Percentiles rank a stretch among this genome's conserved stretches.
phyloP scores from a whole-genome alignment of 2,888 invertebrate species.

The Rhagonycha fulva region DNA sequence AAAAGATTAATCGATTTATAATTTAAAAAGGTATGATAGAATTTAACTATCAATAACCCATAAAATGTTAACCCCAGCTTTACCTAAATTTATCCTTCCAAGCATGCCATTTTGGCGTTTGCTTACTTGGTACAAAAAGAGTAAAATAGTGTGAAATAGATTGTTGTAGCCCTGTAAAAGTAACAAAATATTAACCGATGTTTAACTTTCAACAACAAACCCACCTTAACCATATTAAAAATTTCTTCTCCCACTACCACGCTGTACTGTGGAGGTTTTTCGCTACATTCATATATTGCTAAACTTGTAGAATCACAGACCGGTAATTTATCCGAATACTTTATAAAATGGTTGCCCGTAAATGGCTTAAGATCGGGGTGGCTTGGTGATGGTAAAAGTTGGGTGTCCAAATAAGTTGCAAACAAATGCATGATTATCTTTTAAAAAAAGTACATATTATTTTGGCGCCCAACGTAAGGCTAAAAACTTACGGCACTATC shows the following conservation, averaged over 20 bases:
- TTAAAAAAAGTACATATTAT: constrained; percentile 37
- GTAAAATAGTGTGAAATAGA: constrained; percentile 82
- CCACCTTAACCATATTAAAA: constrained; percentile 70
- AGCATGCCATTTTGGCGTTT: constrained; percentile 74
- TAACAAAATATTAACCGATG: neutral
- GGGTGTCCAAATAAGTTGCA: constrained; percentile 84
- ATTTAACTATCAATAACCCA: constrained; percentile 68
- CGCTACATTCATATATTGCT: constrained; percentile 65
- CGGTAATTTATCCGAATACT: constrained; percentile 56
- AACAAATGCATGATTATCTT: constrained; percentile 86
- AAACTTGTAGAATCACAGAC: constrained; percentile 58
- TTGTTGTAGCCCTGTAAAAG: constrained; percentile 79
- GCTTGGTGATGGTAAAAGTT: constrained; percentile 68
- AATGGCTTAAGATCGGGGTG: constrained; percentile 71
- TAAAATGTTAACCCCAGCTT: constrained; percentile 82
- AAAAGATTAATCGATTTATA: neutral
- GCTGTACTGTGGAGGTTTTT: constrained; percentile 74
- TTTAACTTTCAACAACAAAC: neutral
- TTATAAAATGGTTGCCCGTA: constrained; percentile 58
- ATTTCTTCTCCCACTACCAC: constrained; percentile 68
- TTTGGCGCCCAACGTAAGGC: neutral
- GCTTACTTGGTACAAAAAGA: constrained; percentile 79
- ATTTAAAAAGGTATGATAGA: neutral
- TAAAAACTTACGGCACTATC: constrained; percentile 73
- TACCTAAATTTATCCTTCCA: constrained; percentile 76